Conservation (phyloP, 2,797 vertebrate genomes). For the Phalanger gymnotis region DNA sequence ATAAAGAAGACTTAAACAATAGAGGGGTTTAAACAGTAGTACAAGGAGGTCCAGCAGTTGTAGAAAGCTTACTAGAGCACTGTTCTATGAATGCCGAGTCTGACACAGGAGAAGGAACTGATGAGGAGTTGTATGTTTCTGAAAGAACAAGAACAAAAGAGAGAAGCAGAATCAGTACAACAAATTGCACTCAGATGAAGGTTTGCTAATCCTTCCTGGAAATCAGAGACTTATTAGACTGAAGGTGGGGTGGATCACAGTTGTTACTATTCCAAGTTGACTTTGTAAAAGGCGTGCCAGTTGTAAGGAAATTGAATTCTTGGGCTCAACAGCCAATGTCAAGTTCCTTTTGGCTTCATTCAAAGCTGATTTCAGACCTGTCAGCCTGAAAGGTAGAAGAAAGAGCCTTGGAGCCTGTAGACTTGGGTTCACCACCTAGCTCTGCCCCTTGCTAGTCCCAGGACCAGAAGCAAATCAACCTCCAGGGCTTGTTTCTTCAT, state of each 20-base stretch:
- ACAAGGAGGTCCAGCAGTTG: not conserved
- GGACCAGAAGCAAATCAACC: not conserved
- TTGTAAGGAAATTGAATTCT: not conserved
- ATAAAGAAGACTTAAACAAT: not conserved
- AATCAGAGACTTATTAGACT: not conserved
- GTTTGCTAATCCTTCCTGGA: not conserved
- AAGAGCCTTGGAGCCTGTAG: too few species aligned
- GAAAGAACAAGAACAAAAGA: conserved; percentile 65
- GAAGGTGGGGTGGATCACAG: not conserved
- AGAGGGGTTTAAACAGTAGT: not conserved
- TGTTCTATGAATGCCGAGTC: conserved; percentile 16
- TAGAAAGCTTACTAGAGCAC: conserved; percentile 81
- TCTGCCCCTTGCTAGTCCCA: not conserved
- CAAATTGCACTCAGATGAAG: not conserved
- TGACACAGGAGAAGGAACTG: conserved; percentile 6
- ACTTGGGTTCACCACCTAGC: too few species aligned
- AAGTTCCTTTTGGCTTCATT: not conserved
- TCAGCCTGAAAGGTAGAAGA: not conserved
- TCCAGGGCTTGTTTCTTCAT: not conserved
- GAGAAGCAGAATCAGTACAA: not conserved
- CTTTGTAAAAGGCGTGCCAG: not conserved
- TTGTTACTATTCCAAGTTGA: not conserved
- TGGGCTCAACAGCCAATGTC: not conserved
- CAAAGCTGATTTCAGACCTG: not conserved
- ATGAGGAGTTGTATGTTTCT: conserved; percentile 71